phyloP scores from a whole-genome alignment of 2,888 invertebrate species.

The Tanypteryx hageni region DNA sequence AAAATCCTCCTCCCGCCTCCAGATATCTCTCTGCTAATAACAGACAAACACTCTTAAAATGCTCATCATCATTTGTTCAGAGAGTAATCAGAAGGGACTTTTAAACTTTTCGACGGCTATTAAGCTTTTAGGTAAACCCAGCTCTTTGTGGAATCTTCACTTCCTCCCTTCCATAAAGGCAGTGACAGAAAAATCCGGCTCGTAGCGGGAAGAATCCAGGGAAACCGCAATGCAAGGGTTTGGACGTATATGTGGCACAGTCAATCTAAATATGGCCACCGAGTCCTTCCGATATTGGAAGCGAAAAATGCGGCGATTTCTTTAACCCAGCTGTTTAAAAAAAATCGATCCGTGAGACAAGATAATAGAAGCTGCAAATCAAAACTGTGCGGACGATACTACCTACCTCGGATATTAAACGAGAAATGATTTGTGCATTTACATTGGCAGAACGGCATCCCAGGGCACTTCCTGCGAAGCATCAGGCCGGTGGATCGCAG shows the following conservation, averaged over 20 bases:
- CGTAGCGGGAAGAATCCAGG: neutral
- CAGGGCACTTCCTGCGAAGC: neutral
- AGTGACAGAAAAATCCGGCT: constrained; percentile 19
- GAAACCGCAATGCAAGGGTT: neutral
- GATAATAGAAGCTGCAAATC: neutral
- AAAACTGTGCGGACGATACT: neutral
- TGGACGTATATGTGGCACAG: neutral
- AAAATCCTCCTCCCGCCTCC: neutral
- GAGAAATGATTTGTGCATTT: neutral
- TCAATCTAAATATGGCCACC: neutral
- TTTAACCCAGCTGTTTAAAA: no score
- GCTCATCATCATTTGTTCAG: constrained; percentile 7
- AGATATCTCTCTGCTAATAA: constrained; percentile 10
- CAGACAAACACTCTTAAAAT: constrained; percentile 21
- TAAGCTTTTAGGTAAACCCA: neutral
- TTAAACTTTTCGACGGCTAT: neutral
- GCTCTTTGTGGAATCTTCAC: neutral
- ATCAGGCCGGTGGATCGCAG: neutral
- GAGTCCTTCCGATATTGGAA: no score
- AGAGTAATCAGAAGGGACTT: constrained; percentile 26
- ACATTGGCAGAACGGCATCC: neutral
- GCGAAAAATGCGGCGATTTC: no score
- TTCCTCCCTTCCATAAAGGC: neutral
- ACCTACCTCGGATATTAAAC: neutral
- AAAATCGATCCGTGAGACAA: neutral